Percentiles rank a stretch among this genome's conserved stretches.
Evolutionary conservation across 37 sponge, comb jelly and placozoan genomes (phyloP).

Genomic region (Axinella damicornis): DNA sequence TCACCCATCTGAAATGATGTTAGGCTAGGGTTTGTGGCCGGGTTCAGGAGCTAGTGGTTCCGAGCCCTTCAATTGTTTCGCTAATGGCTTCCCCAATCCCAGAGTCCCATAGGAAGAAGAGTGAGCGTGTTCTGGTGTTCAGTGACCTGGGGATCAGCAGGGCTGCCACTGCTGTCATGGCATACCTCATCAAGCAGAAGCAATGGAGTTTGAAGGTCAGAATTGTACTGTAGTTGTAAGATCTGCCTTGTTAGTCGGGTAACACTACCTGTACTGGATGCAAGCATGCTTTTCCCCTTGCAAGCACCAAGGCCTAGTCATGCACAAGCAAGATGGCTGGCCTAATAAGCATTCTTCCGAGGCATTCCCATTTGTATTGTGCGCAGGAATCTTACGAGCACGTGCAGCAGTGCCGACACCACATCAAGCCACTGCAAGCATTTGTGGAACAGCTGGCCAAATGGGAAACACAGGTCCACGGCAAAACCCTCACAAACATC

Average conservation of each 20-base stretch:
- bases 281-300: too few relatives aligned
- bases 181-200: conserved; percentile 83
- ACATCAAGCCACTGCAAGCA: conserved; percentile 55
- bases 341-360: too few relatives aligned
- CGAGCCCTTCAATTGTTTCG: too few relatives aligned
- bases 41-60: too few relatives aligned
- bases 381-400: conserved; percentile 75
- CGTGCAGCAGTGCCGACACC: conserved; percentile 56
- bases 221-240: too few relatives aligned
- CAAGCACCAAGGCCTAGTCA: too few relatives aligned
- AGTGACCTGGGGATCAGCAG: conserved; percentile 79
- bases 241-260: too few relatives aligned
- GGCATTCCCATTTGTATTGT: background rate
- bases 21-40: too few relatives aligned
- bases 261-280: too few relatives aligned
- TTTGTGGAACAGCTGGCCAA: conserved; percentile 78
- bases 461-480: conserved; percentile 73
- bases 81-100: too few relatives aligned
- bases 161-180: conserved; percentile 61
- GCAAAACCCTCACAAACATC: conserved; percentile 60
- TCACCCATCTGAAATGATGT: too few relatives aligned
- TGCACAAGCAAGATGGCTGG: too few relatives aligned
- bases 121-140: conserved; percentile 73
- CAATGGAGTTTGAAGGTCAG: conserved; percentile 82
- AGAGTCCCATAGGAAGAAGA: conserved; percentile 61